Base-by-base conservation (phyloP, 92 coral and sea anemone species). In the Epizoanthus stellaris region DNA sequence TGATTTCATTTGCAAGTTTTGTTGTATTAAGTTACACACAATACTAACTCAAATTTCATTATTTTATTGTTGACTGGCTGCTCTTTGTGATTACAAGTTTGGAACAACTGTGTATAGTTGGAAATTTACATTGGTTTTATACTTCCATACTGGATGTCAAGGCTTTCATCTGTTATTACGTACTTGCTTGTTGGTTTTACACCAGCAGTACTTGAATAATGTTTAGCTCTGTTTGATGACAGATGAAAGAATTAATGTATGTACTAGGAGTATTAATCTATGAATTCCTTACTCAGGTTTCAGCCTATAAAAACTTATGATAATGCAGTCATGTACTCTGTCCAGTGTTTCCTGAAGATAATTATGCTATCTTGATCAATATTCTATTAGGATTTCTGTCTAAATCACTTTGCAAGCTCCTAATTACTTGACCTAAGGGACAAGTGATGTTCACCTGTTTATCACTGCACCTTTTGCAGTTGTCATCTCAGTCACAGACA, bases 21-120 rank as follows among this genome's bases (percentile, higher is more conserved):
- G 64, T 21, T 36, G 77, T 72, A 34, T 72, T 21, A 72, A 45
- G 76, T 72, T 72, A n/a, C 77, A 72, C 4, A 69, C 74, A 69
- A 57, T 45, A 47, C n/a, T 16, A 47, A 9, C 64, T 75, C 80
- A 75, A 30, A 38, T 75, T 56, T 54, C 62, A 49, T 74, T 42
- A 16, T 19, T 25, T 13, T 74, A 38, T 54, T 52, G 54, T 21
- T 52, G 14, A 52, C 56, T 52, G 15, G 10, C 56, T 52, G 56
- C 56, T 52, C 54, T 1, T 7, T 49, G 54, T 49, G 73, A 25
- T 38, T 67, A 14, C n/a, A 67, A 11, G 12, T 52, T 11, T 52
- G 5, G 56, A 52, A 52, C 56, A 52, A 13, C 56, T 52, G 56
- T 3, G 12, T 68, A 68, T 34, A n/a, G 43, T 8, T 36, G 42